Percentiles rank a stretch among this genome's conserved stretches.
Conservation (phyloP, 2,113 vertebrate species). For the Coracopsis vasa region DNA sequence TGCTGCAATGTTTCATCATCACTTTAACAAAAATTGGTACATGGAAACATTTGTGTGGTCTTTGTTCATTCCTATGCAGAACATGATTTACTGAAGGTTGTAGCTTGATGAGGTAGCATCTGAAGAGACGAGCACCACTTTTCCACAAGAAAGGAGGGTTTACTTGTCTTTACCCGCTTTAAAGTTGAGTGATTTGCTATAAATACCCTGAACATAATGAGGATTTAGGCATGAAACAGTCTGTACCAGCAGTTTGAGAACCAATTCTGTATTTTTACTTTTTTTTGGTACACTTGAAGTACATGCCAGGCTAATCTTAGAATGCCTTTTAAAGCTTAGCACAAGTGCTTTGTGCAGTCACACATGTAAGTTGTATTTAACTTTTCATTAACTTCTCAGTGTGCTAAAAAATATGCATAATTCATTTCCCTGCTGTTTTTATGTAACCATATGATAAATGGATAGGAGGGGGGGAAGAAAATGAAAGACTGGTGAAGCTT, state of each 20-base stretch:
- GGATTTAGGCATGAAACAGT: conserved; percentile 41
- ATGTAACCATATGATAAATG: conserved; percentile 27
- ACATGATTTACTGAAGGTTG: neutral
- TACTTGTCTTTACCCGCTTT: neutral
- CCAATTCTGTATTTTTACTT: neutral
- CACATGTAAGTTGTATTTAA: conserved; percentile 37
- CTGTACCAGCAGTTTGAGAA: conserved; percentile 14
- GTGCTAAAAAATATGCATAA: conserved; percentile 9
- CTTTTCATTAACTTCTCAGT: conserved; percentile 53
- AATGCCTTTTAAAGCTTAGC: conserved; percentile 33
- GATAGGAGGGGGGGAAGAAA: neutral
- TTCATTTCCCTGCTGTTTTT: conserved; percentile 45
- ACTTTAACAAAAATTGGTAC: neutral
- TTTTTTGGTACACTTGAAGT: conserved; percentile 11
- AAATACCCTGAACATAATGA: conserved; percentile 27
- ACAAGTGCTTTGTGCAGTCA: conserved; percentile 38
- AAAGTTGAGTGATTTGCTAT: conserved; percentile 35
- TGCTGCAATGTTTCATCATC: neutral
- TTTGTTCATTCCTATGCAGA: neutral
- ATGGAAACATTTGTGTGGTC: neutral
- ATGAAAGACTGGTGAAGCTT: neutral
- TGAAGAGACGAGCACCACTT: neutral
- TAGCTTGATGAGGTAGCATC: neutral
- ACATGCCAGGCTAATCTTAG: conserved; percentile 45
- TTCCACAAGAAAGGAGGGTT: neutral